These are phyloP conservation scores for Podiceps cristatus DNA, from an alignment of 2,113 vertebrate genomes.

Conservation along the genomic window DNA sequence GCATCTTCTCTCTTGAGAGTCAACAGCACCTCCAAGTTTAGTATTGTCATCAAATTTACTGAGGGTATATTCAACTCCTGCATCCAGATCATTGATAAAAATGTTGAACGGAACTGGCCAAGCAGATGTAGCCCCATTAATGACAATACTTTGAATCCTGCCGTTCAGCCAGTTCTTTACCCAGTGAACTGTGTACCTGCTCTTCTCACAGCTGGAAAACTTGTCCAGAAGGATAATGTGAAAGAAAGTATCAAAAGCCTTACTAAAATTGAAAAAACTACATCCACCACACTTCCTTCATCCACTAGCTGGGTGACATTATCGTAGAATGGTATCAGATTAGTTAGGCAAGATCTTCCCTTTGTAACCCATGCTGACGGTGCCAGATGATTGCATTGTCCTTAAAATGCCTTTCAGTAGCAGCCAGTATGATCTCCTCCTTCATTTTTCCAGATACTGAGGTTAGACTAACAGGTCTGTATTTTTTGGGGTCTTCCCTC, in stretches of 20 bases:
- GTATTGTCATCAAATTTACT: background rate
- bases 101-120: background rate
- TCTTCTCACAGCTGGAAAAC: background rate
- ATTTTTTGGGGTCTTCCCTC: background rate
- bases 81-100: background rate
- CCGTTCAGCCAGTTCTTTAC: background rate
- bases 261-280: background rate
- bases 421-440: background rate
- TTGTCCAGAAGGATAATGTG: background rate
- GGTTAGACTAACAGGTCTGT: background rate
- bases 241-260: background rate
- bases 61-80: background rate
- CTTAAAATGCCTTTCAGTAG: background rate
- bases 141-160: background rate
- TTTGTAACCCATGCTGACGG: background rate
- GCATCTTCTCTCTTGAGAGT: background rate
- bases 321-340: background rate
- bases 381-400: too few species aligned
- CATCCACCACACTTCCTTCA: background rate
- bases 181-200: accelerated
- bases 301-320: background rate
- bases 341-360: background rate
- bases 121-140: background rate
- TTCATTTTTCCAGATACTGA: background rate
- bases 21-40: background rate